Base-by-base conservation (phyloP, 2,113 vertebrate genomes). In the Damaliscus lunatus region DNA sequence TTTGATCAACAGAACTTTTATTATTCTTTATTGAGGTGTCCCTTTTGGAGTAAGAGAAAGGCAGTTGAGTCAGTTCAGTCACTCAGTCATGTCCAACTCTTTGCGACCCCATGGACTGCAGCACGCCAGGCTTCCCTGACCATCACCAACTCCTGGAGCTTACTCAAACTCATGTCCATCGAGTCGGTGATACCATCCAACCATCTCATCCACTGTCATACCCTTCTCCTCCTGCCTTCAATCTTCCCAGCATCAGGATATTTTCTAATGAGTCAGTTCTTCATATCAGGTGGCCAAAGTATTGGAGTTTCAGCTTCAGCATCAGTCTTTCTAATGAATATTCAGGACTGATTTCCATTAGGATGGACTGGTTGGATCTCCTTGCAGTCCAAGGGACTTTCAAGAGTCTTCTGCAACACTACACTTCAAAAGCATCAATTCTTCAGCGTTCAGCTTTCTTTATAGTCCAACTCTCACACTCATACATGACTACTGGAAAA, bases 1-100 rank as follows among this genome's bases (percentile, higher is more conserved):
- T 88, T 90, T 90, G 64, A 74, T 90, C 19, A 88, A 55, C 15
- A 92, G 60, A 62, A 87, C 5, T 19, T 84, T 3, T 64, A 74
- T 59, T 91, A 33, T 85, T 97, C n/a, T 92, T 31, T 64, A 60
- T 4, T 78, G 67, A 92, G 23, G 59, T 52, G 17, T 82, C 33
- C 1, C 23, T 52, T 88, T 92, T 82, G 48, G 14, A 92, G 62
- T 7, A 57, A 59, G 33, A 88, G n/a, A 71, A 91, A 94, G 15
- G 11, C 31, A 59, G n/a, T 36, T 71, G 4, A 71, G 64, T 71
- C n/a, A 40, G n/a, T 40, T 40, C 19, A 71, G n/a, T 23, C 10
- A 0, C 64, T 71, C n/a, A 71, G 64, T 36, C 17, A 0, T 40
- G n/a, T 71, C n/a, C 67, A 71, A 0, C 67, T 40, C 67, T 71